Base-by-base conservation (phyloP, 2,888 invertebrate genomes). In the Rhagonycha lutea region DNA sequence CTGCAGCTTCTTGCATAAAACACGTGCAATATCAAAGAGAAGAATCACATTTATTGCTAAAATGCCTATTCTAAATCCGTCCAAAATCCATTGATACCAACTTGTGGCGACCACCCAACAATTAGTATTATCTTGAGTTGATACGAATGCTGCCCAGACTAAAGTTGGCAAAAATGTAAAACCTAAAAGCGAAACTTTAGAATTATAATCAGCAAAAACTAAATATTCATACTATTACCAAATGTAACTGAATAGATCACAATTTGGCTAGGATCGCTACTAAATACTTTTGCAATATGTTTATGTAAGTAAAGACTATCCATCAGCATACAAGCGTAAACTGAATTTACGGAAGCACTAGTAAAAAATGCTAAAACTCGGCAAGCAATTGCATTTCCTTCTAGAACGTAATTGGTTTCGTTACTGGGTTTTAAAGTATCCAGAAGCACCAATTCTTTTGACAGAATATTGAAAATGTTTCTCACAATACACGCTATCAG, bases 271-370 rank as follows among this genome's bases (percentile, higher is more conserved):
- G 91, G 86, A 73, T 92, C 90, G 63, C 88, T 88, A 87, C 63
- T 89, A 82, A 94, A 93, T 0, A 92, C 90, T 18, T 91, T 90
- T 0, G 92, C 93, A 29, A 94, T 91, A 14, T 92, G 88, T 68
- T 92, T 90, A 82, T 94, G 93, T 4, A 94, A 84, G 83, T 91
- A 92, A 60, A 91, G 86, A 0, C 92, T 93, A 83, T 93, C 92
- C 1, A 92, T 87, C 67, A 94, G 86, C 94, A 94, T 94, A 84
- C 92, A 92, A 3, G 92, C 90, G 82, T 93, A 94, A 65, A 93
- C 92, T 0, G 88, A 87, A 82, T 92, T 92, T 4, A 89, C 89
- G 0, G 91, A 88, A 0, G 89, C 82, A 65, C 90, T 89, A 79
- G 91, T 91, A 0, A 90, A 86, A 67, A 91, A 87, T 0, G 91